Conservation (phyloP, 2,888 invertebrate genomes). For the Agonopterix heracliana region DNA sequence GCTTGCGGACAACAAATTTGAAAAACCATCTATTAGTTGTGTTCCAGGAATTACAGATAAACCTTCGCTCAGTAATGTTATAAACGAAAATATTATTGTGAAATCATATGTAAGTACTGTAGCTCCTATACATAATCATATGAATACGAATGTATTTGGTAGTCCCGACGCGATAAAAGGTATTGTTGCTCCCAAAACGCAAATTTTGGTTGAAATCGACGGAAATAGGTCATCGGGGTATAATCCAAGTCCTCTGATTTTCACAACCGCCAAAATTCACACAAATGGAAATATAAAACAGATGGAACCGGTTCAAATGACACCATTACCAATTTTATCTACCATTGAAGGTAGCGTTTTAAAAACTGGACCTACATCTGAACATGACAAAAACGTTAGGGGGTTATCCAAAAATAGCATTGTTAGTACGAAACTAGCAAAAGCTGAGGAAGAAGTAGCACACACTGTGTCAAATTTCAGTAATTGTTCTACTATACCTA, state of each 20-base stretch:
- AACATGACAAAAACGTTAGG: background rate
- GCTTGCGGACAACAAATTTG: constrained; percentile 27
- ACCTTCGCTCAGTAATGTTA: constrained; percentile 21
- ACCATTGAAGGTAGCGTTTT: constrained; percentile 46
- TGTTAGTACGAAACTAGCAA: background rate
- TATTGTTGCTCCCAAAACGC: constrained; percentile 34
- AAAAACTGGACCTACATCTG: constrained; percentile 27
- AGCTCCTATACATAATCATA: constrained; percentile 42
- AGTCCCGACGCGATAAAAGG: constrained; percentile 26
- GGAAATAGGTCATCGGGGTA: constrained; percentile 35
- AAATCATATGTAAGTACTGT: constrained; percentile 23
- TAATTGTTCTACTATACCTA: background rate
- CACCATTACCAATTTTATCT: constrained; percentile 56
- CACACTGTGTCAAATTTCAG: background rate
- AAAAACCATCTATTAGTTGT: constrained; percentile 18
- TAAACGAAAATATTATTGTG: constrained; percentile 25
- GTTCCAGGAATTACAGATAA: constrained; percentile 20
- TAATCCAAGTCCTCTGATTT: constrained; percentile 53
- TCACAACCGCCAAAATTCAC: constrained; percentile 70
- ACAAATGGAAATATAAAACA: constrained; percentile 48
- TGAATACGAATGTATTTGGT: constrained; percentile 53
- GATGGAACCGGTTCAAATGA: constrained; percentile 59
- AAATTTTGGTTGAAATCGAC: constrained; percentile 55
- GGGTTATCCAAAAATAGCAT: constrained; percentile 7
- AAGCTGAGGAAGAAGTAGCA: background rate